phyloP scores from a whole-genome alignment of 2,888 invertebrate species.

The Crioceris asparagi region DNA sequence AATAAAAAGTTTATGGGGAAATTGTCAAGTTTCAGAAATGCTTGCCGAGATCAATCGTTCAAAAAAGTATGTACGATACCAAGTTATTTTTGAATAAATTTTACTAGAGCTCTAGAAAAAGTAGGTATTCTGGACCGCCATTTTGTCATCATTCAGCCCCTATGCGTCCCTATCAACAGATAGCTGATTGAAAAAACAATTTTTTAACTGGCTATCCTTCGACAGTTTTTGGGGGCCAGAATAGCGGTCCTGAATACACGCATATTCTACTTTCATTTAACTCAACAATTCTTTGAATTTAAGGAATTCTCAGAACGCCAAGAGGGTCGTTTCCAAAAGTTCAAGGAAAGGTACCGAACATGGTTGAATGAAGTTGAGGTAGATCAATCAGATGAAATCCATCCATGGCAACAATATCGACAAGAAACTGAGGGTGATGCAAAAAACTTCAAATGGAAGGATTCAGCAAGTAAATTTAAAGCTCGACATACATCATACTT shows the following conservation, averaged over 20 bases:
- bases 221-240: no score
- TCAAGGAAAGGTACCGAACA: conserved; percentile 39
- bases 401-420: conserved; percentile 57
- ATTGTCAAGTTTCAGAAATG: conserved; percentile 51
- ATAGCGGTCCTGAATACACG: no score
- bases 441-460: conserved; percentile 27
- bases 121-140: neutral
- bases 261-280: no score
- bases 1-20: conserved; percentile 50
- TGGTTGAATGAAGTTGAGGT: conserved; percentile 41
- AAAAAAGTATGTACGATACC: neutral
- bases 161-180: no score
- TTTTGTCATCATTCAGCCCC: no score
- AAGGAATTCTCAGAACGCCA: conserved; percentile 18
- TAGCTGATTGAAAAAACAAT: no score
- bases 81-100: neutral
- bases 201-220: no score
- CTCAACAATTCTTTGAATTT: conserved; percentile 3
- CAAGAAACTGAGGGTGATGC: conserved; percentile 25
- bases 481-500: conserved; percentile 28
- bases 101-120: neutral
- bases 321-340: conserved; percentile 37
- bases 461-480: conserved; percentile 31
- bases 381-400: conserved; percentile 40
- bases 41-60: conserved; percentile 36